Conservation (phyloP, 2,888 invertebrate genomes). For the Scaptomyza flava region DNA sequence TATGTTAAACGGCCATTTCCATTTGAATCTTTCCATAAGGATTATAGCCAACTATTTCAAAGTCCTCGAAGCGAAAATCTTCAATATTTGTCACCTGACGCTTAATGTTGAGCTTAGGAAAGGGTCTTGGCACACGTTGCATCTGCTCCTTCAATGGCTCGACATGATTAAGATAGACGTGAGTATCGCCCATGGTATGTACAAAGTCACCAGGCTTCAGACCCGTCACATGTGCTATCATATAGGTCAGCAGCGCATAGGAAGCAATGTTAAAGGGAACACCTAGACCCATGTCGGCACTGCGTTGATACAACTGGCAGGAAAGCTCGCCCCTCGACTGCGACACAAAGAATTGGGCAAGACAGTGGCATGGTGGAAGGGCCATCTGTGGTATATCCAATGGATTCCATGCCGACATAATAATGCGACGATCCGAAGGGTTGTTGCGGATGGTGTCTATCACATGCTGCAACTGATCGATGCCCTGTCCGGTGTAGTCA, state of each 20-base stretch:
- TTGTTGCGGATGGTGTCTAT: constrained; percentile 92
- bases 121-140: constrained; percentile 90
- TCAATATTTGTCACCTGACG: constrained; percentile 91
- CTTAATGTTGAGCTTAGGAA: constrained; percentile 92
- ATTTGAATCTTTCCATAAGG: constrained; percentile 96
- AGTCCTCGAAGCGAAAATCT: constrained; percentile 94
- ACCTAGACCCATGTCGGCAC: constrained; percentile 99
- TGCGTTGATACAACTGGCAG: constrained; percentile 97
- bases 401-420: constrained; percentile 98
- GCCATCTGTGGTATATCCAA: constrained; percentile 95
- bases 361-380: constrained; percentile 97
- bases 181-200: constrained; percentile 97
- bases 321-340: constrained; percentile 90
- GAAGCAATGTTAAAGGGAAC: constrained; percentile 99
- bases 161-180: constrained; percentile 96
- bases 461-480: constrained; percentile 93
- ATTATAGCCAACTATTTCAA: constrained; percentile 92
- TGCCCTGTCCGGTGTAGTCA: constrained; percentile 93
- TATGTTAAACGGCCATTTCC: constrained; percentile 87
- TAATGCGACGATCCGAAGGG: constrained; percentile 94
- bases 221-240: constrained; percentile 98
- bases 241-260: constrained; percentile 95
- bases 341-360: constrained; percentile 96
- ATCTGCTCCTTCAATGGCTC: constrained; percentile 93
- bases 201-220: constrained; percentile 96